Evolutionary conservation across 2,797 vertebrate genomes (phyloP).

Genomic region (Coccyzus lansbergi): DNA sequence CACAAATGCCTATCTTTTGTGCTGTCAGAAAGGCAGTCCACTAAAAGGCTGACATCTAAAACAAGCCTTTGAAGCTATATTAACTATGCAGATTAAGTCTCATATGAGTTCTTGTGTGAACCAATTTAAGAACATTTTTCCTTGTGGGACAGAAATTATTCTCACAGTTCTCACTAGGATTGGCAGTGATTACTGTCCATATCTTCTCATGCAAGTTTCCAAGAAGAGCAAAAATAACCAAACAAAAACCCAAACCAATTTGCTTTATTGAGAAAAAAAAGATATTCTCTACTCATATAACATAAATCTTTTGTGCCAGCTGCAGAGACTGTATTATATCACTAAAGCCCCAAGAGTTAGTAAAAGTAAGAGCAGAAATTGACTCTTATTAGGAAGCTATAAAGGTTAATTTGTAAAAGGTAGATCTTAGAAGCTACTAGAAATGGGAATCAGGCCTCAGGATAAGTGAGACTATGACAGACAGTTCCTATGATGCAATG

Average conservation of each 20-base stretch:
- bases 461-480: background rate
- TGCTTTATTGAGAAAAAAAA: background rate
- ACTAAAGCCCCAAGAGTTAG: background rate
- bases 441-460: background rate
- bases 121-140: background rate
- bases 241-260: background rate
- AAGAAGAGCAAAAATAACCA: background rate
- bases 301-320: background rate
- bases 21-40: background rate
- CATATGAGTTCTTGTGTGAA: background rate
- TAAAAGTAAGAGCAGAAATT: background rate
- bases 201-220: background rate
- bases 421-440: background rate
- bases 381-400: background rate
- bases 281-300: background rate
- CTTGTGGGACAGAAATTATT: background rate
- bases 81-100: background rate
- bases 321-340: background rate
- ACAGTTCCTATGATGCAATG: background rate
- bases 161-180: background rate
- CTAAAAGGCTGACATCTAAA: background rate
- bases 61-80: background rate
- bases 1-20: background rate
- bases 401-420: slow-evolving; percentile 10
- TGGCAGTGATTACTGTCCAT: background rate